Evolutionary conservation across 2,888 invertebrate species (phyloP).

Genomic region (Ectobius pallidus): DNA sequence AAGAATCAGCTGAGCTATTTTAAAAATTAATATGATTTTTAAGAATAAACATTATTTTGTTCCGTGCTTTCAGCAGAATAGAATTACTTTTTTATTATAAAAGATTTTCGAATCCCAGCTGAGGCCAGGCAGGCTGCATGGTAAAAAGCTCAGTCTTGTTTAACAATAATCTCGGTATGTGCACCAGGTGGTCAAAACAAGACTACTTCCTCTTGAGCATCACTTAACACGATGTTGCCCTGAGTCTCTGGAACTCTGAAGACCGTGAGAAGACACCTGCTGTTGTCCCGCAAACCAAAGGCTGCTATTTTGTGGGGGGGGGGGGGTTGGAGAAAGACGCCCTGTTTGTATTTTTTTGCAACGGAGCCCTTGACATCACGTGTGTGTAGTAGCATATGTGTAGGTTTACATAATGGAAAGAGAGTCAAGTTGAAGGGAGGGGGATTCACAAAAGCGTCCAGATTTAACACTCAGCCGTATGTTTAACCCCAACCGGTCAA

Average conservation of each 20-base stretch:
- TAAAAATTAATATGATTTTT: too few species aligned
- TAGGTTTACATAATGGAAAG: slow-evolving; percentile 15
- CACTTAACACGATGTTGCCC: background rate
- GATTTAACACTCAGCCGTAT: background rate
- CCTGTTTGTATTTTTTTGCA: slow-evolving; percentile 18
- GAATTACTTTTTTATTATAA: too few species aligned
- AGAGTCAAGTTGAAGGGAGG: slow-evolving; percentile 20
- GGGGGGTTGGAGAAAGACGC: background rate
- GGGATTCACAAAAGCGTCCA: slow-evolving; percentile 3
- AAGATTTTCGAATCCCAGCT: too few species aligned
- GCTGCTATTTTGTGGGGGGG: background rate
- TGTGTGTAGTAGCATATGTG: slow-evolving; percentile 19
- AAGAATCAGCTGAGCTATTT: too few species aligned
- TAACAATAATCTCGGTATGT: background rate
- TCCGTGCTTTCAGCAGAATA: too few species aligned
- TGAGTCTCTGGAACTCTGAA: background rate
- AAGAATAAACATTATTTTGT: too few species aligned
- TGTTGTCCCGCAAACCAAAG: background rate
- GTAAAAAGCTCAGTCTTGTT: too few species aligned
- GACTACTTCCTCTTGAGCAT: background rate
- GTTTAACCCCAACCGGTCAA: slow-evolving; percentile 1
- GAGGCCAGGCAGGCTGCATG: too few species aligned
- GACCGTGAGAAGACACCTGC: slow-evolving; percentile 19
- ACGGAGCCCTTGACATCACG: slow-evolving; percentile 17
- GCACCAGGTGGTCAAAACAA: background rate